phyloP scores from a whole-genome alignment of 2,888 invertebrate species.

The Pedicia rivosa region DNA sequence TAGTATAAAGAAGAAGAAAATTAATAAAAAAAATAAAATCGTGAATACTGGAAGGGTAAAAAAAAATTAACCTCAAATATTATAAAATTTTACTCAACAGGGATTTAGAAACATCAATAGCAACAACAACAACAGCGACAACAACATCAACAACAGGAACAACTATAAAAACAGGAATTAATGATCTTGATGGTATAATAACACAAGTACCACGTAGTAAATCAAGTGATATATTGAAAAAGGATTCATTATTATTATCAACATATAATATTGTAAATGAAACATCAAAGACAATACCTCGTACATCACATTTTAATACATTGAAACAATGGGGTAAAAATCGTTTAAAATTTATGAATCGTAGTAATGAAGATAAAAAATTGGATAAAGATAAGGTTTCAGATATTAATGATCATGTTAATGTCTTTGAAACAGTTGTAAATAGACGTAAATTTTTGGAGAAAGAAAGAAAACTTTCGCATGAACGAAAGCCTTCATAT shows the following conservation, averaged over 20 bases:
- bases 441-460: conserved; percentile 38
- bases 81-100: too few species aligned
- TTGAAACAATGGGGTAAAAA: conserved; percentile 75
- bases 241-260: conserved; percentile 32
- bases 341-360: conserved; percentile 55
- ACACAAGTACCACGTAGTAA: conserved; percentile 51
- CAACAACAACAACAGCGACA: conserved; percentile 2
- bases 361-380: conserved; percentile 26
- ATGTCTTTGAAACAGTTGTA: conserved; percentile 46
- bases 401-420: conserved; percentile 41
- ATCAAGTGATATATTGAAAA: conserved; percentile 62
- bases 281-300: conserved; percentile 32
- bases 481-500: conserved; percentile 64
- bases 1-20: too few species aligned
- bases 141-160: conserved; percentile 1
- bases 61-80: too few species aligned
- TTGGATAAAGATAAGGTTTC: conserved; percentile 24
- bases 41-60: too few species aligned
- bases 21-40: too few species aligned
- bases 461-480: conserved; percentile 46
- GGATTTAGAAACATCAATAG: conserved; percentile 1
- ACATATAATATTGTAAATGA: conserved; percentile 22
- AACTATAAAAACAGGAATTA: not conserved
- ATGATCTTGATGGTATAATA: conserved; percentile 5
- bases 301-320: conserved; percentile 54